Conservation (phyloP, 2,113 vertebrate genomes). For the Corythornis cristatus region DNA sequence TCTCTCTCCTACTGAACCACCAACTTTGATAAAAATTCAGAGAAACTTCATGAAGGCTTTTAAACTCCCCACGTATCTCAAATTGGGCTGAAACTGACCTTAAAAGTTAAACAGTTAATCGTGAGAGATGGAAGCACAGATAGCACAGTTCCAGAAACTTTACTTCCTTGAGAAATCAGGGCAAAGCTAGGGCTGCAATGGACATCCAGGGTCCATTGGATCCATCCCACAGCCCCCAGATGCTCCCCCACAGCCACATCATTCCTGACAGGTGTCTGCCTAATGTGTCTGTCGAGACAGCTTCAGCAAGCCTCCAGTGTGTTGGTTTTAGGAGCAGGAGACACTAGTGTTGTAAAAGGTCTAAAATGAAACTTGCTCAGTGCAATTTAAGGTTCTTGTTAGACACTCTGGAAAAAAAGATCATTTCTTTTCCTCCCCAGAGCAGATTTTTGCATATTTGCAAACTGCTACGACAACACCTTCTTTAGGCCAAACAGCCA, state of each 20-base stretch:
- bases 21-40: not conserved
- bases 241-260: not conserved
- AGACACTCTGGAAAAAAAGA: conserved; percentile 11
- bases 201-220: not conserved
- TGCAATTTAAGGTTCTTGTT: not conserved
- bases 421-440: not conserved
- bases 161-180: not conserved
- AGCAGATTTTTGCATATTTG: not conserved
- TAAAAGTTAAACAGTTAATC: not conserved
- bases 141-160: not conserved
- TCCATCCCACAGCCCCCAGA: not conserved
- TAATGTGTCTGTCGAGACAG: not conserved
- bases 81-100: not conserved
- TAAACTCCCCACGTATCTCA: not conserved
- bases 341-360: not conserved
- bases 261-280: not conserved
- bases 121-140: not conserved
- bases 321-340: not conserved
- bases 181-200: not conserved
- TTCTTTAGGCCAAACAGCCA: not conserved
- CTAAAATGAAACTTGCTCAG: not conserved
- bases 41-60: not conserved
- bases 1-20: not conserved
- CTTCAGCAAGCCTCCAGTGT: not conserved
- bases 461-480: not conserved